Base-by-base conservation (phyloP, 2,113 vertebrate species). In the Oncorhynchus nerka region DNA sequence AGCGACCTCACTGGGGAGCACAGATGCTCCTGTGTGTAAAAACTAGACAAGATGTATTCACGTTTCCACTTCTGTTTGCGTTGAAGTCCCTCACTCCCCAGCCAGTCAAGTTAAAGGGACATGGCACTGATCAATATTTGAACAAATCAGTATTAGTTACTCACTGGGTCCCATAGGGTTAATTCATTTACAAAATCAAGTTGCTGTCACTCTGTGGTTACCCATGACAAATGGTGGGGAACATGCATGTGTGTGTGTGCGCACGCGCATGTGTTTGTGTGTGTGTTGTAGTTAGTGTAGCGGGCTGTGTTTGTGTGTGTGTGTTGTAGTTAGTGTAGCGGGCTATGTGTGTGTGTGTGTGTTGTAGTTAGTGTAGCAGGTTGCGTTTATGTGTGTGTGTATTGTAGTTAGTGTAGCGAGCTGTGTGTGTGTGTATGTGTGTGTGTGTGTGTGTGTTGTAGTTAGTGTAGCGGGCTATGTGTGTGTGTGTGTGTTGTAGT, bases 71-170 rank as follows among this genome's bases (percentile, higher is more conserved):
- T 78, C 20, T 61, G 67, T 75, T 78, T 49, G 61, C 28, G 55
- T 77, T 78, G 65, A 59, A 74, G 9, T 26, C 48, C 19, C 77
- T 84, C 81, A 62, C 72, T 79, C 59, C 45, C 15, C 64, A 68
- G 34, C 57, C 75, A 51, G 65, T 79, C 70, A 51, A 71, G 75
- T 80, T 82, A 80, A 86, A 85, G 39, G 20, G 75, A 81, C 62
- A 73, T 70, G 67, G 71, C 70, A 74, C 32, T 93, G 92, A 95
- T 95, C 93, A 93, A 93, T 94, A 94, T 87, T 92, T 94, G 92
- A 92, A 95, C 90, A 94, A 95, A 95, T 94, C 81, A 80, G 82
- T 70, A 82, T 77, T 75, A 84, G 68, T 72, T 70, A 22, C 81
- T 79, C 70, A n/a, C 22, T 72, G 66, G 90, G 88, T 95, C 94